Evolutionary conservation across 2,888 invertebrate genomes (phyloP), one percentile per base, ranked within the genome.

Genomic region (Coronaproctus castanopsis): DNA sequence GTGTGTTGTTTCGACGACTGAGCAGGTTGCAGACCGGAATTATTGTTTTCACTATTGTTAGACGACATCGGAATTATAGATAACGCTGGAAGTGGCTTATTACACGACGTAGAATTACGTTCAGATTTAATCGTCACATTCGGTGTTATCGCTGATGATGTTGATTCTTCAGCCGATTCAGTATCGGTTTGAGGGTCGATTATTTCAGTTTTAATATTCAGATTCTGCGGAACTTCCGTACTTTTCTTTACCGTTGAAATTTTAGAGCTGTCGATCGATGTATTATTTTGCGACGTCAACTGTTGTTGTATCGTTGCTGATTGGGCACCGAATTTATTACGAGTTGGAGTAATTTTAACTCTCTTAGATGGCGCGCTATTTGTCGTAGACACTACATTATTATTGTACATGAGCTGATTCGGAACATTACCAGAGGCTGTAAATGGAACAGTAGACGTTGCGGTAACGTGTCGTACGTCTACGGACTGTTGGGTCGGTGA

Each of bases 331-430:
- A 36, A 36, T 21, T 56, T 51, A 55, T 52, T 55, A 21, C 59
- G n/a, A 1, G 59, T 59, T 1, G 59, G 59, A 14, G 59, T 59
- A 48, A 59, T 59, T 52, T 59, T 59, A 1, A 59, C 59, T 14
- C 59, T 52, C 52, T 59, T 59, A 23, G 59, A 59, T 48, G 59
- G n/a, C 21, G 21, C 24, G 8, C 53, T 50, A 20, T 21, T 54
- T 19, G 21, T n/a, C 3, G 52, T 55, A 2, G 24, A 24, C 22
- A 49, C 22, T 1, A 54, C 22, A 2, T 51, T 24, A 1, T 24
- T 20, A 20, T 20, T 36, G 1, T 24, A 50, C 53, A 62, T 20
- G 18, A 55, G 62, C 8, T 61, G 60, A 55, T 62, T 62, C 18
- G 58, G 48, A 21, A 18, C 21, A 52, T 54, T 52, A 21, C 24